phyloP scores from a whole-genome alignment of 2,113 vertebrate species.

The Tyto alba region DNA sequence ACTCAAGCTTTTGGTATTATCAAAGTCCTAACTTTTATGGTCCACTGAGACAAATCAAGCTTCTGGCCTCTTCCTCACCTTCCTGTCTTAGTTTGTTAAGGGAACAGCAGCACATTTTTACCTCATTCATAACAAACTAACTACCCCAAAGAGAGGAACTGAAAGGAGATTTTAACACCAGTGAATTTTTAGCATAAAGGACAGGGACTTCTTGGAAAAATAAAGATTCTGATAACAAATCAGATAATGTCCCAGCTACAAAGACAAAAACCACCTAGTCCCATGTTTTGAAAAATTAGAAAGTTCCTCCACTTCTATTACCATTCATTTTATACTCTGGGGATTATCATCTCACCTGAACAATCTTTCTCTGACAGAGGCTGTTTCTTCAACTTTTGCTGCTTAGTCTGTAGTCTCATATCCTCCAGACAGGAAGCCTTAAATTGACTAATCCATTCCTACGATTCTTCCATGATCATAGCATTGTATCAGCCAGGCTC shows the following conservation, averaged over 20 bases:
- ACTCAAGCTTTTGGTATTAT: too few species aligned
- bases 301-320: not conserved
- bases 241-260: not conserved
- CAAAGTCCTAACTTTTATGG: not conserved
- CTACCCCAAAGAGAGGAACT: not conserved
- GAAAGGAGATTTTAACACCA: not conserved
- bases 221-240: not conserved
- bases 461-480: not conserved
- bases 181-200: not conserved
- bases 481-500: not conserved
- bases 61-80: not conserved
- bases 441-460: not conserved
- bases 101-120: not conserved
- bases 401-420: not conserved
- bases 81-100: not conserved
- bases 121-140: not conserved
- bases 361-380: not conserved
- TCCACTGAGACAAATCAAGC: not conserved
- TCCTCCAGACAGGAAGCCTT: not conserved
- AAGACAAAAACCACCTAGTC: not conserved
- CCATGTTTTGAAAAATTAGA: not conserved
- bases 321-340: not conserved
- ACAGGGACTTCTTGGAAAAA: not conserved
- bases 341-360: not conserved
- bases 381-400: not conserved